Evolutionary conservation across 2,797 vertebrate genomes (phyloP).

Genomic region (Phaenicophaeus curvirostris): DNA sequence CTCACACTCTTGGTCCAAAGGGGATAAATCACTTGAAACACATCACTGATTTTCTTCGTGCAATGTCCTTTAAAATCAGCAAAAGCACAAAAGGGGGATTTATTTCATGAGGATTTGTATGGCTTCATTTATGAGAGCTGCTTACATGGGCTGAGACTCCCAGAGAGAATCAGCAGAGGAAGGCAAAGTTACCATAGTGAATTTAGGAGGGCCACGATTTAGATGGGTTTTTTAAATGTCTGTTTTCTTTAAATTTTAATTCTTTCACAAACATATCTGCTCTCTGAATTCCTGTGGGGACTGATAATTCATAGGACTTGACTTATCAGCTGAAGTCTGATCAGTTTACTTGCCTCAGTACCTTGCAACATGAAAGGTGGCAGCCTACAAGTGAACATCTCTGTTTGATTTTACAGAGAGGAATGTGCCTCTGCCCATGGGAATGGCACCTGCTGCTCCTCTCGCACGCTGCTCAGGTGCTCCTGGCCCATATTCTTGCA

Average conservation of each 20-base stretch:
- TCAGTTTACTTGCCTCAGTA: background rate
- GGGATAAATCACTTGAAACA: background rate
- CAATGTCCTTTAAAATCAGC: background rate
- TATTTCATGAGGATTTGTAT: background rate
- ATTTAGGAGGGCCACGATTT: background rate
- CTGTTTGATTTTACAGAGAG: background rate
- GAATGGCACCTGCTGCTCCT: background rate
- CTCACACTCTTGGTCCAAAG: background rate
- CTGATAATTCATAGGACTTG: background rate
- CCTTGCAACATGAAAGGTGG: background rate
- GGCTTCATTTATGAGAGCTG: background rate
- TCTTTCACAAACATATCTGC: background rate
- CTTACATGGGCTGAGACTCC: background rate
- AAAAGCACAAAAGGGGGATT: background rate
- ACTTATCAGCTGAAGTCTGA: background rate
- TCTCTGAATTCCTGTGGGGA: background rate
- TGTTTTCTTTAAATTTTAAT: background rate
- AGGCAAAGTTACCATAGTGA: background rate
- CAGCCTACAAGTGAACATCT: background rate
- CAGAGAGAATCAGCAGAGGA: background rate
- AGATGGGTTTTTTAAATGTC: accelerated
- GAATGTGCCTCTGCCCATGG: background rate
- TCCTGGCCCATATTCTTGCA: background rate
- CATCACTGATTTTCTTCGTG: background rate
- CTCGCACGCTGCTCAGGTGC: background rate